Base-by-base conservation (phyloP, 1,140 invertebrate genomes). In the Trichonephila clavata region DNA sequence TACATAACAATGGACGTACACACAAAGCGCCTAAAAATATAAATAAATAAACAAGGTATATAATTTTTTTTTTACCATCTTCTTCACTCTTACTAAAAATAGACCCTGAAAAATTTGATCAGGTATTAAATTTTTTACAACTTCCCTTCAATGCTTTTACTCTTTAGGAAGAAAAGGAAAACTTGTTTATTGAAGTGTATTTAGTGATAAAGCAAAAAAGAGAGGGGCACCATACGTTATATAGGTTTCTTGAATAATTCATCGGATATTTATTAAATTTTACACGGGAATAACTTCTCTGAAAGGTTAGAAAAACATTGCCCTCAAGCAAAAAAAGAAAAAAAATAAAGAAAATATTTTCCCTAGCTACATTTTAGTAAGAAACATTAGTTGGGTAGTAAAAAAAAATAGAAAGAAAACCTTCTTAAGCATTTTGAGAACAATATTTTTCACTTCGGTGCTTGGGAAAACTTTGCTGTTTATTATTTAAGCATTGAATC, bases 231-330 rank as follows among this genome's bases (percentile, higher is more conserved):
- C 57, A 63, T 60, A 63, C 60, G 84, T 63, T 86, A 61, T 63
- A 83, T 24, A 83, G 57, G 39, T 59, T 89, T 60, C n/a, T 50
- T 89, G 87, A 89, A 89, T 89, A 50, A 89, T 89, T 89, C 87
- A 89, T 89, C 24, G 87, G 57, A 89, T 89, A 89, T 89, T 89
- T 89, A 89, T 89, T 89, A 89, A 89, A 89, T 89, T 89, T 89
- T 77, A 89, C 87, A 89, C 63, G 43, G 32, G 87, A 89, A 89
- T 89, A 86, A 86, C 59, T 86, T 63, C 27, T 7, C 7, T 86
- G 84, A 86, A 86, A 63, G n/a, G 18, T 21, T 60, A 32, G 84
- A 63, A 86, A 86, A 86, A 86, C 39, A 83, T 14, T n/a, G 50
- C 81, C 43, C 20, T 20, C n/a, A n/a, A 14, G 43, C 18, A 13